A percentile compares a stretch with the other conserved stretches of the same genome.
Evolutionary conservation across 2,888 invertebrate species (phyloP).

Genomic region (Glaucopsyche alexis): DNA sequence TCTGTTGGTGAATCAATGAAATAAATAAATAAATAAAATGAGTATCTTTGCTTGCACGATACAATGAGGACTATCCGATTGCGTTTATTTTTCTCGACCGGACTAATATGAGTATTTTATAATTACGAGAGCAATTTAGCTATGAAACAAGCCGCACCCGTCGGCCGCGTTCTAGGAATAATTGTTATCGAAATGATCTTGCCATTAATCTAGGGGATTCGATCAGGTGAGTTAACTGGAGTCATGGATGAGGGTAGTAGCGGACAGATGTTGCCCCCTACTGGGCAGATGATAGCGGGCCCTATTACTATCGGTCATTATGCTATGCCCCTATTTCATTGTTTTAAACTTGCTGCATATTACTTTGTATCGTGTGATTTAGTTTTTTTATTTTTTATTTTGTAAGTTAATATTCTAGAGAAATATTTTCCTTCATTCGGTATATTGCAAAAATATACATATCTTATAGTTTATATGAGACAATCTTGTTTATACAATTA

Average conservation of each 20-base stretch:
- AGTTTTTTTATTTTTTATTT: too few relatives aligned
- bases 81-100: too few relatives aligned
- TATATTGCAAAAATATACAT: too few relatives aligned
- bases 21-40: too few relatives aligned
- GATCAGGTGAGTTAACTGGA: conserved; percentile 26
- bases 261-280: conserved; percentile 76
- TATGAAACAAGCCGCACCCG: conserved; percentile 42
- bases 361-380: conserved; percentile 19
- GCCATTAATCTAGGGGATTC: conserved; percentile 14
- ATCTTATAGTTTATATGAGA: too few relatives aligned
- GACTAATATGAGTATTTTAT: too few relatives aligned
- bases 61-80: too few relatives aligned
- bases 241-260: conserved; percentile 34
- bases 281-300: conserved; percentile 61
- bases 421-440: neutral
- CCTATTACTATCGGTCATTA: conserved; percentile 37
- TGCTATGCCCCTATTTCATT: conserved; percentile 38
- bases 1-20: too few relatives aligned
- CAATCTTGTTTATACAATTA: too few relatives aligned
- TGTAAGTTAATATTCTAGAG: neutral
- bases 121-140: neutral
- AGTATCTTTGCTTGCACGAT: too few relatives aligned
- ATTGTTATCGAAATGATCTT: conserved; percentile 19
- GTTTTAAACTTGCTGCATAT: conserved; percentile 30
- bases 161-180: neutral